Conservation (phyloP, 2,113 vertebrate genomes). For the Sapajus apella region DNA sequence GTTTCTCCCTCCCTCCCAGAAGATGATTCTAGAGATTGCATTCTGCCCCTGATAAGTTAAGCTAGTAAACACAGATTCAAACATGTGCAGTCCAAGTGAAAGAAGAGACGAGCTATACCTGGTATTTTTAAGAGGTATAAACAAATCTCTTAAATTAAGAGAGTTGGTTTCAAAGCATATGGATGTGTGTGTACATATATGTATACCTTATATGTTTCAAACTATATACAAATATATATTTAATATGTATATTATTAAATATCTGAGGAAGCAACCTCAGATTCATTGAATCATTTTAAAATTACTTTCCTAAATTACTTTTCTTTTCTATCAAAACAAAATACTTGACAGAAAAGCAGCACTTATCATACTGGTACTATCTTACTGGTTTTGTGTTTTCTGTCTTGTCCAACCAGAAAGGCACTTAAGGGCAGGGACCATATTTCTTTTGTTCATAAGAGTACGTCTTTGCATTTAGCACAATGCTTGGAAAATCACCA, state of each 20-base stretch:
- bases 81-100: not conserved
- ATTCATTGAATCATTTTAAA: not conserved
- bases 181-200: not conserved
- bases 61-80: not conserved
- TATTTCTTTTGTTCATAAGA: slow-evolving; percentile 5
- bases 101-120: not conserved
- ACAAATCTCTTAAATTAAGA: not conserved
- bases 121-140: not conserved
- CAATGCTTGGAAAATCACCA: not conserved
- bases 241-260: not conserved
- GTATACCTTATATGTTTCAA: not conserved
- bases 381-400: not conserved
- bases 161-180: not conserved
- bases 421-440: not conserved
- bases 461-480: not conserved
- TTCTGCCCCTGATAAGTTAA: not conserved
- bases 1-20: not conserved
- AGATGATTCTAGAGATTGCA: not conserved
- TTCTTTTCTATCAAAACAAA: not conserved
- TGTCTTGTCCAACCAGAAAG: not conserved
- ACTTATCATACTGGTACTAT: not conserved
- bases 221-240: not conserved
- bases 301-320: not conserved
- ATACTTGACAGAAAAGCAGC: not conserved
- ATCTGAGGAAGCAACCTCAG: not conserved